phyloP scores from a whole-genome alignment of 2,797 vertebrate genomes.

The Orientallactaga sibirica region DNA sequence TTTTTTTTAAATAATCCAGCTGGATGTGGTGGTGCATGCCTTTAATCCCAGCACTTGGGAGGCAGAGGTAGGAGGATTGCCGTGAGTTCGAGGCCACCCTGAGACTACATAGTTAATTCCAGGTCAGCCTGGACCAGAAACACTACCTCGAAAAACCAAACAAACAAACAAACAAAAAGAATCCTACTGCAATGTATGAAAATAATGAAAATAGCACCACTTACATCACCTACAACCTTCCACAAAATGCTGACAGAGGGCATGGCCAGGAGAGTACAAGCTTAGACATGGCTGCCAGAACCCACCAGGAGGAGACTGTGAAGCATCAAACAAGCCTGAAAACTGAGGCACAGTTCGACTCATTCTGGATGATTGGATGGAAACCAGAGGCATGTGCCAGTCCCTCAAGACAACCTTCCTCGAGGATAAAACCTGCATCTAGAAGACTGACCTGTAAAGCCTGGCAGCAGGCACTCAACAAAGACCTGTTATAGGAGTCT shows the following conservation, averaged over 20 bases:
- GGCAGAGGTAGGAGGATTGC: no score
- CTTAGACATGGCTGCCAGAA: neutral
- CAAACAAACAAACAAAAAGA: neutral
- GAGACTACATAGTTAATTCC: no score
- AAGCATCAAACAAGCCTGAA: neutral
- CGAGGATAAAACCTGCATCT: neutral
- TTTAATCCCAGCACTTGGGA: no score
- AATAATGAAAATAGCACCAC: neutral
- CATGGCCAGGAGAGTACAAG: neutral
- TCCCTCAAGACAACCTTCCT: neutral
- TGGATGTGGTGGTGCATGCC: no score
- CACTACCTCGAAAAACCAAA: no score
- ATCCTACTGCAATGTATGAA: neutral
- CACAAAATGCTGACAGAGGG: neutral
- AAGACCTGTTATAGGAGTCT: neutral
- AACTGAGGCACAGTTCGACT: neutral
- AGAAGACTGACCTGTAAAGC: neutral
- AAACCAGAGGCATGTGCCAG: neutral
- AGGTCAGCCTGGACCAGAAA: no score
- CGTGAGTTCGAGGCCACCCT: no score
- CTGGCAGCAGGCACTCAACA: neutral
- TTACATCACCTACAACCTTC: neutral
- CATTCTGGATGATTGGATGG: neutral
- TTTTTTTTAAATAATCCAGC: no score
- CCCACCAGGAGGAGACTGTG: neutral